Evolutionary conservation across 2,888 invertebrate species (phyloP).

Genomic region (Amblyjoppa proteus): DNA sequence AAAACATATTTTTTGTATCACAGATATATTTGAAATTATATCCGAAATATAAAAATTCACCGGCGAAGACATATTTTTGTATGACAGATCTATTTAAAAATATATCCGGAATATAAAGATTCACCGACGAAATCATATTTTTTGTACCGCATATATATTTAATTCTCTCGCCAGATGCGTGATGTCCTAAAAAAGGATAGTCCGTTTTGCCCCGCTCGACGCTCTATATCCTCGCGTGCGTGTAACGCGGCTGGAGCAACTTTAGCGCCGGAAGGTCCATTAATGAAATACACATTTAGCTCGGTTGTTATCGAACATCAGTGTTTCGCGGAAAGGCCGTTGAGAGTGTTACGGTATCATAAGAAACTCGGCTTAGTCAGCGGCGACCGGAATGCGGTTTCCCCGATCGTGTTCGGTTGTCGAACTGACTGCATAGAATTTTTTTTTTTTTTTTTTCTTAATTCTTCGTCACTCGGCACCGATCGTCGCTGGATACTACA

Average conservation of each 20-base stretch:
- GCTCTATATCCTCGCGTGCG: background rate
- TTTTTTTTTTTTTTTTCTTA: background rate
- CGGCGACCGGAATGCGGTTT: slow-evolving; percentile 39
- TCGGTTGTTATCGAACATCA: background rate
- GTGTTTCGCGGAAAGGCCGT: slow-evolving; percentile 19
- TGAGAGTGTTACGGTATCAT: background rate
- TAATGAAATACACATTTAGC: slow-evolving; percentile 13
- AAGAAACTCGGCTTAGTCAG: slow-evolving; percentile 25
- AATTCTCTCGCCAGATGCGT: background rate
- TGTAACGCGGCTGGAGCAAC: background rate
- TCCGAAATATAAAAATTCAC: no score
- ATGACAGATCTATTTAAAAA: no score
- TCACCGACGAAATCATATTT: background rate
- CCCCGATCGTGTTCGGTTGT: slow-evolving; percentile 26
- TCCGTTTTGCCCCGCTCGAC: background rate
- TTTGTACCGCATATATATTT: background rate
- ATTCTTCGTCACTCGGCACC: slow-evolving; percentile 18
- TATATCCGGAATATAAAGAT: no score
- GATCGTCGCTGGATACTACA: slow-evolving; percentile 14
- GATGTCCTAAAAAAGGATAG: background rate
- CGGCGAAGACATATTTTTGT: background rate
- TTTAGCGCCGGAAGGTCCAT: background rate
- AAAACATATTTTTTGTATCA: background rate
- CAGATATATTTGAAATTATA: no score
- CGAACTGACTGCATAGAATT: slow-evolving; percentile 16